Percentiles rank a stretch among this genome's conserved stretches.
Evolutionary conservation across 2,113 vertebrate genomes (phyloP).

Genomic region (Ivindomyrus marchei): DNA sequence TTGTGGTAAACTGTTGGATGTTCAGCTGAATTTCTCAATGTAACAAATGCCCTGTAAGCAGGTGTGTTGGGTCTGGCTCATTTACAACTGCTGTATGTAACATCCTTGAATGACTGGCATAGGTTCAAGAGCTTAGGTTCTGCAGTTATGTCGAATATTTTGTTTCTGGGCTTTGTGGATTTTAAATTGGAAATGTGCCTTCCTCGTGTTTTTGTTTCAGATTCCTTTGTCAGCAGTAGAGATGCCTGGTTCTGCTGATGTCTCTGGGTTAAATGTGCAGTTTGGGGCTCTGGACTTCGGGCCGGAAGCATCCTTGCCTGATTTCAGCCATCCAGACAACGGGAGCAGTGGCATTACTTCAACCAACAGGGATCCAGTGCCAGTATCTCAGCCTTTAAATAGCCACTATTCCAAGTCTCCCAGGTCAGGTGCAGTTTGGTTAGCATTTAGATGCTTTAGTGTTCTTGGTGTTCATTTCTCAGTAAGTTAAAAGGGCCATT

Average conservation of each 20-base stretch:
- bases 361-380: constrained; percentile 35
- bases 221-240: constrained; percentile 89
- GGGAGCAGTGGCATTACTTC: constrained; percentile 34
- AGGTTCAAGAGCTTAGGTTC: background rate
- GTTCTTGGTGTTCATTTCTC: background rate
- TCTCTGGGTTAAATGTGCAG: constrained; percentile 86
- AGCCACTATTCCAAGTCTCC: constrained; percentile 80
- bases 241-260: constrained; percentile 86
- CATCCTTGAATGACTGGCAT: background rate
- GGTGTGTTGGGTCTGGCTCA: background rate
- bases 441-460: background rate
- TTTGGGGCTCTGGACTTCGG: constrained; percentile 95
- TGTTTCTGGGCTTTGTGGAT: background rate
- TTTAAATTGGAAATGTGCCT: background rate
- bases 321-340: constrained; percentile 66
- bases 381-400: constrained; percentile 54
- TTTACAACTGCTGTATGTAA: background rate
- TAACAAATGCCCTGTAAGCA: background rate
- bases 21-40: background rate
- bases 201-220: constrained; percentile 44
- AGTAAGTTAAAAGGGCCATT: background rate
- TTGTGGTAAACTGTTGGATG: background rate
- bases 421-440: constrained; percentile 52
- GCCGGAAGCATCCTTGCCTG: constrained; percentile 69
- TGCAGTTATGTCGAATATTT: background rate